Conservation (phyloP, 2,113 vertebrate genomes). For the Campylomormyrus tamandua region DNA sequence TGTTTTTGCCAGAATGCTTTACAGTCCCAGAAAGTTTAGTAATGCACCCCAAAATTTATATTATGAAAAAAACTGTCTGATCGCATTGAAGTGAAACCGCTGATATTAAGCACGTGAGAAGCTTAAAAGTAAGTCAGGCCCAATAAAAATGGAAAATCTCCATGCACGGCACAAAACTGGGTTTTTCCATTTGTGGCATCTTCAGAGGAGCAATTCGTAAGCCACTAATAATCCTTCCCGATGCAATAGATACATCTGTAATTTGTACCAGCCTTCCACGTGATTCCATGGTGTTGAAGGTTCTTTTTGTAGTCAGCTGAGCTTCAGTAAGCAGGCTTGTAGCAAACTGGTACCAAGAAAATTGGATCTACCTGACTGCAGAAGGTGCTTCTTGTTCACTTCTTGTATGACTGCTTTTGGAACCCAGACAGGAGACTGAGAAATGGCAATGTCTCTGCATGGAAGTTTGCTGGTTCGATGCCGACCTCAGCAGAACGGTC, state of each 20-base stretch:
- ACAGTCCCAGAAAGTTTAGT: neutral
- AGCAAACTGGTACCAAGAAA: neutral
- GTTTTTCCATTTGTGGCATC: neutral
- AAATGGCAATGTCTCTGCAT: neutral
- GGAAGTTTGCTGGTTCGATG: neutral
- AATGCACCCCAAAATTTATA: neutral
- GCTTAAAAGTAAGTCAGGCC: neutral
- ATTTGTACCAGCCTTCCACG: neutral
- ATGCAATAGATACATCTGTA: neutral
- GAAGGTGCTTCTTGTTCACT: neutral
- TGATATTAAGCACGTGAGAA: conserved; percentile 4
- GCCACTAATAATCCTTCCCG: neutral
- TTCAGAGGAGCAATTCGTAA: neutral
- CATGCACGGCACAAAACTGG: neutral
- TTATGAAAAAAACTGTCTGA: conserved; percentile 5
- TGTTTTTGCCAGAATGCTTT: neutral
- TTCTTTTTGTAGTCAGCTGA: neutral
- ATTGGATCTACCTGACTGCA: neutral
- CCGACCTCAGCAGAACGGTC: neutral
- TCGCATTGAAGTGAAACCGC: neutral
- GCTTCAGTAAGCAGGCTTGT: neutral
- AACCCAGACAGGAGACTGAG: neutral
- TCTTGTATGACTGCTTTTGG: neutral
- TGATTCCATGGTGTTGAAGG: neutral
- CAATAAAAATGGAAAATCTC: neutral